Evolutionary conservation across 2,797 vertebrate species (phyloP).

Genomic region (Tapirus indicus): DNA sequence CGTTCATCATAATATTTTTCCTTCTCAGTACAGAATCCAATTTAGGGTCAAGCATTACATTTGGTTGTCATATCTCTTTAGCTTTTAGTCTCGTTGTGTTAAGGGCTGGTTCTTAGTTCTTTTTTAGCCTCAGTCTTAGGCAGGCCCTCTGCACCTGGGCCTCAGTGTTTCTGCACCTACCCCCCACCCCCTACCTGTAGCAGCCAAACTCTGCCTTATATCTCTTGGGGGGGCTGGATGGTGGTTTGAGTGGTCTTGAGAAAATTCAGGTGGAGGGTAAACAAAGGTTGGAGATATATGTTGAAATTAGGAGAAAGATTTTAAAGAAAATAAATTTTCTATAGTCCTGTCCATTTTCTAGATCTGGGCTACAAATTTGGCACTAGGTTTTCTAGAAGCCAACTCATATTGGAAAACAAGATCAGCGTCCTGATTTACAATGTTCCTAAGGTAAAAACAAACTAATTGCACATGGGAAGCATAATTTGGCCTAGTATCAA

Average conservation of each 20-base stretch:
- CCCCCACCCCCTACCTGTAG: background rate
- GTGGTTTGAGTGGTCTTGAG: background rate
- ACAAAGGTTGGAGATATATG: background rate
- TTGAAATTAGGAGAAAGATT: slow-evolving; percentile 21
- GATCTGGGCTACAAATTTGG: slow-evolving; percentile 8
- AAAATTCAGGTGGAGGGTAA: background rate
- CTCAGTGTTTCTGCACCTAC: background rate
- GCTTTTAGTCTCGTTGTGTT: background rate
- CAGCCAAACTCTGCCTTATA: background rate
- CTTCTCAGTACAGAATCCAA: background rate
- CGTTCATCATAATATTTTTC: background rate
- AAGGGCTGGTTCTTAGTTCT: background rate
- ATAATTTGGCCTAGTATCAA: slow-evolving; percentile 18
- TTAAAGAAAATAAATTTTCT: background rate
- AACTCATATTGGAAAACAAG: slow-evolving; percentile 29
- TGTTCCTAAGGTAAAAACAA: slow-evolving; percentile 48
- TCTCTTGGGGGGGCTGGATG: background rate
- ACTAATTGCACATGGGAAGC: slow-evolving; percentile 6
- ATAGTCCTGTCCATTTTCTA: background rate
- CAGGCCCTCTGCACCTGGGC: background rate
- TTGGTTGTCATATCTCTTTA: background rate
- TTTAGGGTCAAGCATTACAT: background rate
- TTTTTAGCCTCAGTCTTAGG: background rate
- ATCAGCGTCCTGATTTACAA: slow-evolving; percentile 7
- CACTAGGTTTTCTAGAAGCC: slow-evolving; percentile 31